Conservation (phyloP, 1,140 invertebrate species). For the Apolygus lucorum region DNA sequence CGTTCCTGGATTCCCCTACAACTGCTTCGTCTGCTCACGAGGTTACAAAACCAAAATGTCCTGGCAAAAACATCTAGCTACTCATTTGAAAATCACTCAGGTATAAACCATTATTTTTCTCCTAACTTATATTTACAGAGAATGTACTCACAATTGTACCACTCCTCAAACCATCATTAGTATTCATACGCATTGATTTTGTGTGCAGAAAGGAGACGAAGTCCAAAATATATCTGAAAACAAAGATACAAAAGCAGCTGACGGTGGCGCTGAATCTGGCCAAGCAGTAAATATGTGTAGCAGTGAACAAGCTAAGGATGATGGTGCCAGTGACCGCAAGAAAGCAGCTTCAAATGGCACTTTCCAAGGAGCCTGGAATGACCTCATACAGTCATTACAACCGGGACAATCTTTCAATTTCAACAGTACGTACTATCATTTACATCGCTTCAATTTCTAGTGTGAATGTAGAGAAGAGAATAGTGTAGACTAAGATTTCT, state of each 20-base stretch:
- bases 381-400: slow-evolving; percentile 13
- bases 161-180: background rate
- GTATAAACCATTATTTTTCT: background rate
- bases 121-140: background rate
- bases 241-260: too few species aligned
- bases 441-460: too few species aligned
- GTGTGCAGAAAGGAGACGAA: too few species aligned
- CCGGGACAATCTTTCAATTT: slow-evolving; percentile 15
- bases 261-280: too few species aligned
- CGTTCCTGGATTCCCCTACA: slow-evolving; percentile 48
- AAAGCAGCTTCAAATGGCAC: background rate
- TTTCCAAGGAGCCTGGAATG: slow-evolving; percentile 1
- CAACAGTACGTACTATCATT: slow-evolving; percentile 5
- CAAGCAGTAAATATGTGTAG: too few species aligned
- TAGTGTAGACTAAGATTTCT: too few species aligned
- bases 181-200: too few species aligned
- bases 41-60: slow-evolving; percentile 58
- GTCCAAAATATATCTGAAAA: too few species aligned
- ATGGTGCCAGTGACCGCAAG: too few species aligned
- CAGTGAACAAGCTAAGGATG: too few species aligned
- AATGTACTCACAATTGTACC: background rate
- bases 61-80: slow-evolving; percentile 62
- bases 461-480: too few species aligned
- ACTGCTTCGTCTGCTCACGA: slow-evolving; percentile 65
- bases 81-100: slow-evolving; percentile 39